phyloP scores from a whole-genome alignment of 2,113 vertebrate species.

The Embiotoca jacksoni region DNA sequence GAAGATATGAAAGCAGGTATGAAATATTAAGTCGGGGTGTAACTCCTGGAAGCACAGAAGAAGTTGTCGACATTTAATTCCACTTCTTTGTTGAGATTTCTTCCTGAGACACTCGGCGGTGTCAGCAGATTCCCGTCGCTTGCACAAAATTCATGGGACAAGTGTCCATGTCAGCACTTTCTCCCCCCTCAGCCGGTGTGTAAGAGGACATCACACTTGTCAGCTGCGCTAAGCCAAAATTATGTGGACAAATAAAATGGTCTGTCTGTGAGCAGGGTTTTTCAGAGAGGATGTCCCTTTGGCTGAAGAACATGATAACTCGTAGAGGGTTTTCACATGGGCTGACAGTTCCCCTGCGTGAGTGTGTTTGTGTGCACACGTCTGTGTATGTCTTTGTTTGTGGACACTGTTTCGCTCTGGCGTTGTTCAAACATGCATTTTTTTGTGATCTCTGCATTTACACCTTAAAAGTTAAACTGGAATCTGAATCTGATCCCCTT shows the following conservation, averaged over 20 bases:
- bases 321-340: conserved; percentile 29
- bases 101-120: conserved; percentile 74
- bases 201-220: conserved; percentile 82
- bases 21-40: conserved; percentile 64
- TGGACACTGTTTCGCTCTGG: neutral
- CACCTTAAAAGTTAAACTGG: neutral
- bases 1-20: conserved; percentile 47
- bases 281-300: conserved; percentile 51
- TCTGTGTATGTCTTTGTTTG: neutral
- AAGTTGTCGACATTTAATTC: conserved; percentile 81
- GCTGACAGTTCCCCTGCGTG: conserved; percentile 16
- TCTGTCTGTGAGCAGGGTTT: conserved; percentile 52
- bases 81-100: conserved; percentile 83
- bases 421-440: neutral
- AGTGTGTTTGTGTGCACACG: neutral
- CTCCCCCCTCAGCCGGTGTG: conserved; percentile 65
- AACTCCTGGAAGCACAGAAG: conserved; percentile 65
- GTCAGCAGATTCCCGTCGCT: conserved; percentile 82
- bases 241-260: conserved; percentile 80
- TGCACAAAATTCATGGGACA: conserved; percentile 81
- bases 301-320: conserved; percentile 51
- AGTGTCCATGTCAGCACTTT: conserved; percentile 85
- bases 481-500: too few relatives aligned
- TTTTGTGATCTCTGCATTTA: conserved; percentile 8
- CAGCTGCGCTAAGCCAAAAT: conserved; percentile 72